These are phyloP conservation scores for Cynaeus angustus DNA, from an alignment of 2,888 invertebrate genomes.

Conservation along the genomic window DNA sequence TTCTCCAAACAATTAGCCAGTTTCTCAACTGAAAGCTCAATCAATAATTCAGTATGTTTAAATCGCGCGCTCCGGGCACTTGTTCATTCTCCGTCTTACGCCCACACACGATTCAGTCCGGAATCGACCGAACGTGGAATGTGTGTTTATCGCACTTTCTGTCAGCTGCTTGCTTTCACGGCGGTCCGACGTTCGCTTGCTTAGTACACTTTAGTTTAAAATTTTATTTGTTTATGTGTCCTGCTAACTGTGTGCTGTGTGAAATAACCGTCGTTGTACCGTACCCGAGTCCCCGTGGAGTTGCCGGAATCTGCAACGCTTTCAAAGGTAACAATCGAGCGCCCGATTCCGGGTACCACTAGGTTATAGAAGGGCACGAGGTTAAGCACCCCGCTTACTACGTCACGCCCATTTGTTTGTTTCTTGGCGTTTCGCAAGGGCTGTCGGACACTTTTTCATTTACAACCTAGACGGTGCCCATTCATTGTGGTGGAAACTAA, in stretches of 20 bases:
- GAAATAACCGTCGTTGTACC: constrained; percentile 61
- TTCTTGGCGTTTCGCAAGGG: constrained; percentile 28
- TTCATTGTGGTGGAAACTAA: constrained; percentile 22
- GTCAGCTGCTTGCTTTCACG: constrained; percentile 83
- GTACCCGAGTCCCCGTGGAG: constrained; percentile 59
- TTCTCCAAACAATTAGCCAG: constrained; percentile 61
- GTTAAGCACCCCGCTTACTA: constrained; percentile 66
- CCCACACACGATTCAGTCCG: constrained; percentile 64
- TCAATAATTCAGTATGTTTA: constrained; percentile 69
- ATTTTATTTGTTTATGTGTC: constrained; percentile 71
- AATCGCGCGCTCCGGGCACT: constrained; percentile 66
- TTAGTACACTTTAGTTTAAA: constrained; percentile 70
- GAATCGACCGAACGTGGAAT: constrained; percentile 65
- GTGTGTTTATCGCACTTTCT: constrained; percentile 68
- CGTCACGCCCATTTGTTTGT: constrained; percentile 64
- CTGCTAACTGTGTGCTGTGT: constrained; percentile 69
- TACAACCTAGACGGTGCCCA: constrained; percentile 9
- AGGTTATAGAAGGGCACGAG: constrained; percentile 69
- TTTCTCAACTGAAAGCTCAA: constrained; percentile 56
- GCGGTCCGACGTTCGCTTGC: constrained; percentile 76
- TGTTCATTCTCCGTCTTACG: constrained; percentile 61
- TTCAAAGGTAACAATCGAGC: constrained; percentile 59
- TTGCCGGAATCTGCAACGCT: constrained; percentile 56
- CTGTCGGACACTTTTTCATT: constrained; percentile 27
- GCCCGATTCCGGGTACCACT: constrained; percentile 61